Evolutionary conservation across 1,140 invertebrate genomes (phyloP), one percentile per base, ranked within the genome.

Genomic region (Megathymus violae): DNA sequence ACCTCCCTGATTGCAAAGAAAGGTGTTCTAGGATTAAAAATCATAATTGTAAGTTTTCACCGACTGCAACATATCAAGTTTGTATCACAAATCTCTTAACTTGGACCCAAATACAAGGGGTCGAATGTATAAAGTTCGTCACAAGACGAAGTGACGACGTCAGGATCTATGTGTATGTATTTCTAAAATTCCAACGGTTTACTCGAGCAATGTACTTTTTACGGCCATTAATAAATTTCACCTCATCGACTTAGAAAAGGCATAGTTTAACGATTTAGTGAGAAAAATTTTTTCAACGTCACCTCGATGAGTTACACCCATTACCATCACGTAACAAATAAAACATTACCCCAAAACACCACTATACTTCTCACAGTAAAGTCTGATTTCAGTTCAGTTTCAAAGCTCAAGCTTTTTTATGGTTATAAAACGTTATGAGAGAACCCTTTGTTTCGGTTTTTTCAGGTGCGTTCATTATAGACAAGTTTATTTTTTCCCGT

Each of bases 221-320:
- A 80, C 69, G 78, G 72, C 48, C 62, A 62, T 64, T 71, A 76
- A 78, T 78, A 80, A 80, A 80, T 80, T 76, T 76, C 62, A 44
- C 62, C 76, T 78, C 74, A 76, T 80, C 72, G 69, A 69, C 71
- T 72, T 71, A 62, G 66, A 66, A 67, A 71, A 66, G 67, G 62
- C 67, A 74, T 80, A 72, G 76, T 52, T 47, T 27, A 71, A 60
- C 47, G 64, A 76, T 76, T 79, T 80, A 78, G 75, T 78, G 71
- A 62, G 48, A 67, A 74, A 78, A 77, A 78, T 74, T 78, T 76
- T 69, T 58, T 69, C 46, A 61, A 71, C 59, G 65, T 72, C 70
- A 74, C 67, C 63, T 74, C 41, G 31, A 64, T 41, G 65, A 64
- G 43, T 69, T 65, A 61, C 15, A 50, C 41, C 40, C 25, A 17